Evolutionary conservation across 2,888 invertebrate species (phyloP).

Genomic region (Andrena fulva): DNA sequence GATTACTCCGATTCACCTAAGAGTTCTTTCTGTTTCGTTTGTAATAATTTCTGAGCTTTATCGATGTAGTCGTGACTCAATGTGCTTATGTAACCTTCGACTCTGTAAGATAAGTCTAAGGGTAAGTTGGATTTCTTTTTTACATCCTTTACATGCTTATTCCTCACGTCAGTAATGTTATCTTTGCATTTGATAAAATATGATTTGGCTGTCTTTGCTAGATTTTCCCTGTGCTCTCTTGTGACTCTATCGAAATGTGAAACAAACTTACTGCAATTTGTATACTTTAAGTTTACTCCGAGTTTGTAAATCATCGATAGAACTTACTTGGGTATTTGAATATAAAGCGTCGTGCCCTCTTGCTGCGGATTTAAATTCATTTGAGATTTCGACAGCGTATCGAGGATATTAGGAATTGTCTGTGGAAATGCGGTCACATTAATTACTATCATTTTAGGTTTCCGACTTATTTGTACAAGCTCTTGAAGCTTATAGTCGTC

Average conservation of each 20-base stretch:
- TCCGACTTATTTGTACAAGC: slow-evolving; percentile 94
- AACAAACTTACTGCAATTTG: slow-evolving; percentile 24
- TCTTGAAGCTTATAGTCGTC: slow-evolving; percentile 94
- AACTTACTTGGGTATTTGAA: slow-evolving; percentile 94
- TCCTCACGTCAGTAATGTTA: slow-evolving; percentile 91
- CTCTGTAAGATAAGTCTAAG: slow-evolving; percentile 89
- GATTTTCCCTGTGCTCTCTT: slow-evolving; percentile 94
- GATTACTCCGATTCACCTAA: slow-evolving; percentile 76
- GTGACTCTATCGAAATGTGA: slow-evolving; percentile 88
- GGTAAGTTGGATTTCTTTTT: slow-evolving; percentile 90
- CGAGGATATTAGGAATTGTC: slow-evolving; percentile 92
- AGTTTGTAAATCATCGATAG: slow-evolving; percentile 66
- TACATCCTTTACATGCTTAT: slow-evolving; percentile 89
- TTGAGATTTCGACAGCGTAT: slow-evolving; percentile 92
- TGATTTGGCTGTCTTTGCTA: slow-evolving; percentile 95
- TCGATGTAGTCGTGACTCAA: slow-evolving; percentile 89
- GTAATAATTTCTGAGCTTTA: slow-evolving; percentile 88
- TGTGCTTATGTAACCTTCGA: slow-evolving; percentile 90
- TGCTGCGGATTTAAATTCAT: slow-evolving; percentile 97
- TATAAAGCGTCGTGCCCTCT: slow-evolving; percentile 95
- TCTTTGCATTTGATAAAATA: slow-evolving; percentile 93
- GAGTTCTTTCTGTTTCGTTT: slow-evolving; percentile 92
- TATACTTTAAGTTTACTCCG: background rate
- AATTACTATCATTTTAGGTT: slow-evolving; percentile 94
- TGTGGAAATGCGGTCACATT: slow-evolving; percentile 95